phyloP scores from a whole-genome alignment of 2,888 invertebrate species.

The Drosophila phalerata region DNA sequence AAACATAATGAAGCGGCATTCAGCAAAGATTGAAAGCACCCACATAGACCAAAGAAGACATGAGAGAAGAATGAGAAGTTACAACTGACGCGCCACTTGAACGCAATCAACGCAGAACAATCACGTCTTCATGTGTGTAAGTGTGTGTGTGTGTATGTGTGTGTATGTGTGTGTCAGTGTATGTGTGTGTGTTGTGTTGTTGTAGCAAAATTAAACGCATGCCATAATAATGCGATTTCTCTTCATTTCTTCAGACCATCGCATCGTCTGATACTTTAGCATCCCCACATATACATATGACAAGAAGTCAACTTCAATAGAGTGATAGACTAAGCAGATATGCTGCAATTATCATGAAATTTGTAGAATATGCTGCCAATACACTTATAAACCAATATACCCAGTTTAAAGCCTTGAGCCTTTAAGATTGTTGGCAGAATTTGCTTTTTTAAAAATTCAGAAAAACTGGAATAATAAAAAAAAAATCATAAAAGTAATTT shows the following conservation, averaged over 20 bases:
- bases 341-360: constrained; percentile 2
- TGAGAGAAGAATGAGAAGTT: background rate
- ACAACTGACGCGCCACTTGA: constrained; percentile 54
- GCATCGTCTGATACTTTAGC: constrained; percentile 4
- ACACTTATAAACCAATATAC: background rate
- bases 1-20: constrained; percentile 59
- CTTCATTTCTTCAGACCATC: constrained; percentile 51
- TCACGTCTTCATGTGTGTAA: constrained; percentile 36
- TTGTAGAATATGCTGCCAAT: too few relatives aligned
- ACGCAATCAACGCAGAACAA: constrained; percentile 65
- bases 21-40: constrained; percentile 41
- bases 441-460: background rate
- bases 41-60: constrained; percentile 14
- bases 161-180: constrained; percentile 1
- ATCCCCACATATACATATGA: constrained; percentile 4
- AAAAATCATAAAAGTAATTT: background rate
- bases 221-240: constrained; percentile 78
- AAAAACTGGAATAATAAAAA: background rate
- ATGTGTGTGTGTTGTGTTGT: constrained; percentile 11
- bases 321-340: background rate
- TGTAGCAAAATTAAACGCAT: constrained; percentile 75
- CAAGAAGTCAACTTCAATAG: constrained; percentile 13
- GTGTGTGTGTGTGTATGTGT: constrained; percentile 5
- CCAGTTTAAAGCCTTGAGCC: background rate
- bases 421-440: background rate